Conservation (phyloP, 2,113 vertebrate species). For the Puffinus mauretanicus region DNA sequence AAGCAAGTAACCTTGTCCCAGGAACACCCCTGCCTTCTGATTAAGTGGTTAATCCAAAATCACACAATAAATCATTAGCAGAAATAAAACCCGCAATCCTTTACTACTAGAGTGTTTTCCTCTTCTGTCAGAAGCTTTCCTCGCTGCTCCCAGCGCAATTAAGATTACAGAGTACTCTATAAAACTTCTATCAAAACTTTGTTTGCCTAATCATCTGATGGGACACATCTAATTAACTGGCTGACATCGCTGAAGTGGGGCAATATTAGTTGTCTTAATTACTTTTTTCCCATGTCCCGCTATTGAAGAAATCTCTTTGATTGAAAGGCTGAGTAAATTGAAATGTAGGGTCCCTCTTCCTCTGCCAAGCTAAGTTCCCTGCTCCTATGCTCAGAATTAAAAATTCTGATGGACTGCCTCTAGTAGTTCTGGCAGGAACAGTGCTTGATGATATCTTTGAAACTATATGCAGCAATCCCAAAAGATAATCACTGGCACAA, state of each 20-base stretch:
- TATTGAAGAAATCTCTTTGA: slow-evolving; percentile 48
- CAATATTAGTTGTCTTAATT: slow-evolving; percentile 69
- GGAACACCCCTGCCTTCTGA: neutral
- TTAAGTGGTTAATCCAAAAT: neutral
- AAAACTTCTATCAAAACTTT: slow-evolving; percentile 61
- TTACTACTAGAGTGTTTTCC: neutral
- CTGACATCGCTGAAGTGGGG: slow-evolving; percentile 38
- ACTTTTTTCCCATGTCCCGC: neutral
- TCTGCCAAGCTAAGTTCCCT: neutral
- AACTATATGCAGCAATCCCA: slow-evolving; percentile 4
- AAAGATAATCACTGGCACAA: neutral
- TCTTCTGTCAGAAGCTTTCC: neutral
- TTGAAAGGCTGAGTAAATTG: slow-evolving; percentile 49
- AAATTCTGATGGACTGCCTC: neutral
- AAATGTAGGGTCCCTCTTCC: neutral
- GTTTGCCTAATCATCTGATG: slow-evolving; percentile 58
- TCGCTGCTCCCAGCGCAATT: neutral
- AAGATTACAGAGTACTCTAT: slow-evolving; percentile 28
- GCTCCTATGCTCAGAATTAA: neutral
- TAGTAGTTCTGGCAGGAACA: neutral
- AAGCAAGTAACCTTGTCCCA: neutral
- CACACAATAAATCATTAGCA: neutral
- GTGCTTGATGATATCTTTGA: slow-evolving; percentile 48
- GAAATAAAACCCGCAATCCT: neutral
- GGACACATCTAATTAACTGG: slow-evolving; percentile 56